Evolutionary conservation across 2,888 invertebrate genomes (phyloP), one percentile per base, ranked within the genome.

Genomic region (Acleris emargana): DNA sequence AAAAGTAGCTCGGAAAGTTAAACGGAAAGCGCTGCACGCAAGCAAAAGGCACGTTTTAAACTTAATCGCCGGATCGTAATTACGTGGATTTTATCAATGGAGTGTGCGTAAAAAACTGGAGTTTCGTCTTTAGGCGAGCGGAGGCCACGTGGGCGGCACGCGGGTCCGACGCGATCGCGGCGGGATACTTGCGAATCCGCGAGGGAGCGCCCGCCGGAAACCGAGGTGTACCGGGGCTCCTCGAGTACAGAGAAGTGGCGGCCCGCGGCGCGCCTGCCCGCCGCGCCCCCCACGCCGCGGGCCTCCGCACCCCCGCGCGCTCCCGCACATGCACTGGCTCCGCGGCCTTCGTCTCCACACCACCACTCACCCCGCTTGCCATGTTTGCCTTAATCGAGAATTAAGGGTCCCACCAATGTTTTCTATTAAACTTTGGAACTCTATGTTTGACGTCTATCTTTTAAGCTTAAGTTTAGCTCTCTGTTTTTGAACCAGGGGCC

Each of bases 311-410:
- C 58, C 68, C 75, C 70, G 67, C 77, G 78, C 76, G 77, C 80
- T 73, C 80, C 80, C 83, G 81, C 82, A 83, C 86, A 88, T 89
- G 89, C 89, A 88, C 89, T 83, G 80, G 75, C 82, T 87, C 86
- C 86, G 85, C 84, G 85, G 85, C 86, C 91, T 85, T 83, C 88
- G 87, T 85, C 88, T 91, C 91, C 89, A 84, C 87, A 82, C 88
- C 87, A 84, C 89, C 88, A 87, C 88, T 86, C 89, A 88, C 91
- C 90, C 90, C 88, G 89, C 88, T 83, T 85, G 88, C 90, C 88
- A 88, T 91, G 88, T 89, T 91, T 89, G 90, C 88, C 87, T 91
- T 91, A 91, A 91, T 90, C 90, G 89, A 89, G 85, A 91, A 91
- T 91, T 91, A 91, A 90, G 88, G 86, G 86, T 86, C 86, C 86